phyloP scores from a whole-genome alignment of 2,797 vertebrate species.

The Loriculus beryllinus region DNA sequence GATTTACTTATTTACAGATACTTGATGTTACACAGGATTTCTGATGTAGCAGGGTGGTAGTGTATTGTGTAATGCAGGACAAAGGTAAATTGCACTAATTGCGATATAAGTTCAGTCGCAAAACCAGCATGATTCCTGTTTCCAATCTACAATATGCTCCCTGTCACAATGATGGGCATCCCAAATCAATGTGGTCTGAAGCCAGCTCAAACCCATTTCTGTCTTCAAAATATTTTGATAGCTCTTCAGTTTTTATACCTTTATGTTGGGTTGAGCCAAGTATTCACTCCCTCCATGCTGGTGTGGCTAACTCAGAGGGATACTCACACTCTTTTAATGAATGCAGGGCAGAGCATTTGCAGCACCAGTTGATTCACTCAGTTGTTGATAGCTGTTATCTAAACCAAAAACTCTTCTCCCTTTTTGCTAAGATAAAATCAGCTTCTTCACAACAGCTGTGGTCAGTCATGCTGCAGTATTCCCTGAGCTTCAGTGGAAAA shows the following conservation, averaged over 20 bases:
- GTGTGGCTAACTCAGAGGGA: not conserved
- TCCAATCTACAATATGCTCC: not conserved
- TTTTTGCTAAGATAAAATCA: not conserved
- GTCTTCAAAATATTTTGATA: not conserved
- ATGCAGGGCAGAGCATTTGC: not conserved
- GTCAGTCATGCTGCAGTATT: not conserved
- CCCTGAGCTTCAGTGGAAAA: not conserved
- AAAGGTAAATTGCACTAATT: not conserved
- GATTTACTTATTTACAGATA: not conserved
- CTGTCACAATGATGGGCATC: not conserved
- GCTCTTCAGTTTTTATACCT: not conserved
- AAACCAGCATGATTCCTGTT: not conserved
- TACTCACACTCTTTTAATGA: not conserved
- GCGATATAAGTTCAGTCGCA: not conserved
- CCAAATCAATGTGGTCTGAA: not conserved
- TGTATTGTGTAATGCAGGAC: not conserved
- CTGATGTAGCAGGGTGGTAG: not conserved
- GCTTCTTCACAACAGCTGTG: not conserved
- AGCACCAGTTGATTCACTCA: not conserved
- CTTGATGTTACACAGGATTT: not conserved
- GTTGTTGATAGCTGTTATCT: not conserved
- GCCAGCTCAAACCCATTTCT: not conserved
- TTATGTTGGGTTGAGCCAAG: not conserved
- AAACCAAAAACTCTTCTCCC: not conserved
- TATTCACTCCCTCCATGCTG: not conserved